Evolutionary conservation across 1,140 invertebrate species (phyloP).

Genomic region (Leptestheria dahalacensis): DNA sequence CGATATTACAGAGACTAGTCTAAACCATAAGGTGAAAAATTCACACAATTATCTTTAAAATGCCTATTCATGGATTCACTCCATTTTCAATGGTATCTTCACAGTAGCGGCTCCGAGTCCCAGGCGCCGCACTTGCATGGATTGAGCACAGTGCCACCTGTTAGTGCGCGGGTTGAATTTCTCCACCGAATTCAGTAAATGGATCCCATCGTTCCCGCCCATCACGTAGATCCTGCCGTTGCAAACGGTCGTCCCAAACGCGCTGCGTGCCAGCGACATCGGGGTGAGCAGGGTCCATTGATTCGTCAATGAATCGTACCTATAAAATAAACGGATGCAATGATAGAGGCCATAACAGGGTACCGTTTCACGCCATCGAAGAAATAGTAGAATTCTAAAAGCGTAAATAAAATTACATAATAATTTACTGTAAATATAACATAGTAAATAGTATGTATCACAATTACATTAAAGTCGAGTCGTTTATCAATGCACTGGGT

Average conservation of each 20-base stretch:
- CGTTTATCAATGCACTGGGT: no score
- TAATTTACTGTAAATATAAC: no score
- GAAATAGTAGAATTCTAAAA: no score
- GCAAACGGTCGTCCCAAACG: conserved; percentile 26
- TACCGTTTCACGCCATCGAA: no score
- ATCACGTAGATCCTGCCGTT: conserved; percentile 32
- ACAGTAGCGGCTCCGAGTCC: conserved; percentile 23
- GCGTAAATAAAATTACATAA: no score
- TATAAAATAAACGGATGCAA: no score
- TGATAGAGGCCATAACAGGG: no score
- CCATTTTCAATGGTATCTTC: conserved; percentile 21
- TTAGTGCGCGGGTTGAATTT: conserved; percentile 31
- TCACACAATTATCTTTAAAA: no score
- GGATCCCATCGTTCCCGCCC: conserved; percentile 33
- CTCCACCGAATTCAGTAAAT: conserved; percentile 33
- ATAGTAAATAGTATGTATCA: no score
- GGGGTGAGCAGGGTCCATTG: conserved; percentile 26
- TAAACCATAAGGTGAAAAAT: no score
- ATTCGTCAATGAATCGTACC: conserved; percentile 23
- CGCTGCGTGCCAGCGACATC: conserved; percentile 26
- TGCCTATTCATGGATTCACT: conserved; percentile 2
- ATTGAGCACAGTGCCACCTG: conserved; percentile 28
- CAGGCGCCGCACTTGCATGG: conserved; percentile 26
- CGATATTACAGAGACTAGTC: no score
- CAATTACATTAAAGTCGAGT: no score